Evolutionary conservation across 2,113 vertebrate genomes (phyloP), one percentile per base, ranked within the genome.

Genomic region (Saccopteryx leptura): DNA sequence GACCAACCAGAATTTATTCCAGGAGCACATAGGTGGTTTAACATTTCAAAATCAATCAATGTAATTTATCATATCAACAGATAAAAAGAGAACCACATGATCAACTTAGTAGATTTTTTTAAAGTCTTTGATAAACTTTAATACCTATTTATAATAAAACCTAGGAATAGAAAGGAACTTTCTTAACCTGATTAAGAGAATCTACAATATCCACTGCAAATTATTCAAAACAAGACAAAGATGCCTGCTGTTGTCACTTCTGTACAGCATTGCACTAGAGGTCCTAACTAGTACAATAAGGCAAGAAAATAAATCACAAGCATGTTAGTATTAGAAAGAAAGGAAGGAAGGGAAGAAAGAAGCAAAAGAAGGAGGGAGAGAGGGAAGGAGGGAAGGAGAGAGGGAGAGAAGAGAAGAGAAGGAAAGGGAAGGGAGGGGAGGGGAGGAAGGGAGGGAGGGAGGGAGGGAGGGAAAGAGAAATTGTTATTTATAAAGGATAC

Each of bases 131-230:
- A 78, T 91, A 88, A 90, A 74, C 14, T 78, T 78, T 82, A 76
- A 63, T 96, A 58, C 14, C 11, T 50, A 88, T 58, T 94, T 9
- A 13, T 82, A 96, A 66, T 93, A 91, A 96, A 86, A 96, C 75
- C 7, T 65, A 74, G 39, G 61, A 66, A 88, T 58, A 82, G 28
- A 83, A 88, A 91, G 63, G 9, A 78, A 86, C 50, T 78, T 95
- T 9, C 28, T 86, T 88, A 90, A 82, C 7, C n/a, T 76, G 48
- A 71, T 71, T 80, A 92, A 92, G 52, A 92, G 21, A 63, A 94
- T 74, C 33, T 93, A 58, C 5, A 68, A 88, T 89, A 63, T 80
- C 11, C 33, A 46, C 19, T 80, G 46, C 60, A 75, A 79, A 75
- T 92, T 88, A 75, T 90, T 88, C 5, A 87, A 96, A 95, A 74